Evolutionary conservation across 2,797 vertebrate genomes (phyloP), one percentile per base, ranked within the genome.

Genomic region (Spheniscus humboldti): DNA sequence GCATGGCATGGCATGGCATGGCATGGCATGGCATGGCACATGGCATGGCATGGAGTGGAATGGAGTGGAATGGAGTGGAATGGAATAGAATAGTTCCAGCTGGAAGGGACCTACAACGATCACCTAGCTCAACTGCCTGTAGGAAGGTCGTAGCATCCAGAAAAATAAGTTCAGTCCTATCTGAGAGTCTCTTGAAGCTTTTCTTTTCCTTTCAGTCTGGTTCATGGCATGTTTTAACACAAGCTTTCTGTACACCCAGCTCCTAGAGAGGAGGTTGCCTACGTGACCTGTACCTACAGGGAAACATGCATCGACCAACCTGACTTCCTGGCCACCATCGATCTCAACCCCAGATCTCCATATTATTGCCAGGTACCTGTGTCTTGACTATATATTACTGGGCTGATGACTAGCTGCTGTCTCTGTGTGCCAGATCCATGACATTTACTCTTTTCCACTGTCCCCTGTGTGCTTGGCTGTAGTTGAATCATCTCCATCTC

Each of bases 281-380:
- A 99, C 73, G 90, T 99, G 86, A 98, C 99, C 15, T 99, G 99
- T 35, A 98, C 99, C 97, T 99, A 99, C 97, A 97, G 98, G n/a
- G 98, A 96, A 96, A 99, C 99, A 0, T 92, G 94, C 59, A 95
- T 19, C 4, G 95, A 97, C 4, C 98, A 99, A 20, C 99, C 99
- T 0, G 99, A 99, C 96, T 99, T 99, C 90, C 97, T 99, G 76
- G 99, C 99, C 84, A 99, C 99, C 0, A 98, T 99, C 3, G 99
- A 99, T 10, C 98, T 99, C 1, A 95, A 99, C 86, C 99, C 99
- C 2, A 75, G 97, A 16, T 99, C 99, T 27, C 57, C 98, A 2
- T 96, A 59, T 10, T 99, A 98, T 66, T 98, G 98, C 96, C 98
- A 99, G 99, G 99, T 99, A 92, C 52, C 39, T 25, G 48, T 30